Evolutionary conservation across 2,797 vertebrate genomes (phyloP).

Genomic region (Hemitrygon akajei): DNA sequence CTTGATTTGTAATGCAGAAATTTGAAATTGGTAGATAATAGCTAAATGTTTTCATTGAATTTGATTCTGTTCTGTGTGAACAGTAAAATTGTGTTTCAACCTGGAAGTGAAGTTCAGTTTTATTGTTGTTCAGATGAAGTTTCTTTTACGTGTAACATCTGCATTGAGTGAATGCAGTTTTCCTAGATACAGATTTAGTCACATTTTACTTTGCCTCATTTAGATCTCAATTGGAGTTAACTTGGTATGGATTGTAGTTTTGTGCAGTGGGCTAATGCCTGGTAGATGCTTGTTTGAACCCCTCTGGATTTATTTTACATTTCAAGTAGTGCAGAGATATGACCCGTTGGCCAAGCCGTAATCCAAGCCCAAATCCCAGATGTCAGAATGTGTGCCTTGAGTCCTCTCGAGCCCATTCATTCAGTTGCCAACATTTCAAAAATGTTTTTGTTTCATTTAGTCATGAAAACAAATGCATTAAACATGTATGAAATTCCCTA

Average conservation of each 20-base stretch:
- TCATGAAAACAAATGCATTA: not conserved
- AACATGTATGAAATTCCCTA: not conserved
- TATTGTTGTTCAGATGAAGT: not conserved
- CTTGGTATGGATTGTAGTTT: not conserved
- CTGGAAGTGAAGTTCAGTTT: not conserved
- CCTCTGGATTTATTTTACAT: not conserved
- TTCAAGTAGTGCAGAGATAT: not conserved
- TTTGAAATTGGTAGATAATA: not conserved
- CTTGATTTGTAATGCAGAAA: not conserved
- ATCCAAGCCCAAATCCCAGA: not conserved
- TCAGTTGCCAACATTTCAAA: not conserved
- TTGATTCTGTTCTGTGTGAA: not conserved
- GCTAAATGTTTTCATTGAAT: not conserved
- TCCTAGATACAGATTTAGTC: not conserved
- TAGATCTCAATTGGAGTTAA: not conserved
- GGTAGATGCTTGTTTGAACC: not conserved
- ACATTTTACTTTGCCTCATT: not conserved
- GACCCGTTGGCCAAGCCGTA: not conserved
- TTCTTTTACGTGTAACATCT: not conserved
- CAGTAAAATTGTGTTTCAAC: not conserved
- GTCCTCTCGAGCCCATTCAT: not conserved
- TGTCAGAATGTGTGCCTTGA: not conserved
- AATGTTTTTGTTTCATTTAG: not conserved
- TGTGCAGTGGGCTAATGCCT: not conserved
- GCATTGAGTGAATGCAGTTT: not conserved